phyloP scores from a whole-genome alignment of 2,888 invertebrate species.

The Amiota communis region DNA sequence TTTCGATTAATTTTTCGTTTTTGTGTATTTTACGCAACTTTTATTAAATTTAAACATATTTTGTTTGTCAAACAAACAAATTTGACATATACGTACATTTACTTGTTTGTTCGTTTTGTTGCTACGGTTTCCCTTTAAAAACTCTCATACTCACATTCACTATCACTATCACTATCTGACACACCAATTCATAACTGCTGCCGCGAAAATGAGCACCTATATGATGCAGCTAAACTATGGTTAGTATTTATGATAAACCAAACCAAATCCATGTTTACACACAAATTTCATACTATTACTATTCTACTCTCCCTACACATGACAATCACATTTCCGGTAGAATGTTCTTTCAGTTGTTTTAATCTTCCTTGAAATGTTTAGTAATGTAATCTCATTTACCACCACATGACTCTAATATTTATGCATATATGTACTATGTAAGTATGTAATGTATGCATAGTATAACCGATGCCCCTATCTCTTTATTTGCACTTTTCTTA shows the following conservation, averaged over 20 bases:
- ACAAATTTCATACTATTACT: too few relatives aligned
- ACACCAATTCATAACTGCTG: conserved; percentile 52
- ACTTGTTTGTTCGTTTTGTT: neutral
- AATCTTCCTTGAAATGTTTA: too few relatives aligned
- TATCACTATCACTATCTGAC: neutral
- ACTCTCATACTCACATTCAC: conserved; percentile 6
- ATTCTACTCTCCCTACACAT: too few relatives aligned
- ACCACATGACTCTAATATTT: too few relatives aligned
- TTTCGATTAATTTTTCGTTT: conserved; percentile 17
- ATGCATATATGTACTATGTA: too few relatives aligned
- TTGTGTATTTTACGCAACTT: conserved; percentile 31
- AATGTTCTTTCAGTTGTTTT: too few relatives aligned
- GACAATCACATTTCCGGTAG: too few relatives aligned
- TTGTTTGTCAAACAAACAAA: conserved; percentile 19
- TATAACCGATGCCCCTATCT: too few relatives aligned
- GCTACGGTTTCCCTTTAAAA: conserved; percentile 7
- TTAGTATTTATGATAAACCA: conserved; percentile 61
- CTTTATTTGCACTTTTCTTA: neutral
- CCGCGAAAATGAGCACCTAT: conserved; percentile 72
- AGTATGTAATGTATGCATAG: too few relatives aligned
- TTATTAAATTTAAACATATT: conserved; percentile 28
- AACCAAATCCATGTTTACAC: too few relatives aligned
- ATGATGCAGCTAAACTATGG: conserved; percentile 71
- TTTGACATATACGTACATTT: conserved; percentile 19
- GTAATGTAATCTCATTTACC: too few relatives aligned